These are phyloP conservation scores for Macquaria ambigua DNA, from an alignment of 2,113 vertebrate species.

Conservation along the genomic window DNA sequence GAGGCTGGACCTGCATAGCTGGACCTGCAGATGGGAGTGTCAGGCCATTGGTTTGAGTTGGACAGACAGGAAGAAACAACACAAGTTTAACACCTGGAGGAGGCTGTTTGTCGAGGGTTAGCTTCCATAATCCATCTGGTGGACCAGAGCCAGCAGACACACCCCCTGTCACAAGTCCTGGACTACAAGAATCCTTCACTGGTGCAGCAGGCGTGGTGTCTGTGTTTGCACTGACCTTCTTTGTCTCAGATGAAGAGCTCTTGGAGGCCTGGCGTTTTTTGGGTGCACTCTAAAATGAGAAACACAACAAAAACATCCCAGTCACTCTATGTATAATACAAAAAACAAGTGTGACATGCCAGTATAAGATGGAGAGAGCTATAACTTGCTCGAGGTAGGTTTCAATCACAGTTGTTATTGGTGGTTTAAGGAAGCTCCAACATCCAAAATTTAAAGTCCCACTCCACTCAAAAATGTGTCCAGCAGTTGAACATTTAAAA, in stretches of 20 bases:
- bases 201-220: background rate
- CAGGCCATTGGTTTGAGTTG: conserved; percentile 12
- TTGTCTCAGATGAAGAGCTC: conserved; percentile 14
- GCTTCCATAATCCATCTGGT: conserved; percentile 60
- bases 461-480: background rate
- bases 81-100: conserved; percentile 76
- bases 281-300: conserved; percentile 41
- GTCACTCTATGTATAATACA: background rate
- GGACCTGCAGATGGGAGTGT: conserved; percentile 13
- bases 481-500: no score
- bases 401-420: background rate
- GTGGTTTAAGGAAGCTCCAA: background rate
- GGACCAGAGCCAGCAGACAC: background rate
- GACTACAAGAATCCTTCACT: background rate
- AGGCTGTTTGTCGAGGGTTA: conserved; percentile 72
- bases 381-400: background rate
- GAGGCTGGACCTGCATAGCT: conserved; percentile 21
- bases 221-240: background rate
- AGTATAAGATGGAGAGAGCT: background rate
- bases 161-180: background rate
- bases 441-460: background rate
- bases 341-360: background rate
- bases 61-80: conserved; percentile 72
- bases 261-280: conserved; percentile 54
- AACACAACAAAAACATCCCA: conserved; percentile 12